Conservation (phyloP, 1,140 invertebrate species). For the Tyrophagus putrescentiae region DNA sequence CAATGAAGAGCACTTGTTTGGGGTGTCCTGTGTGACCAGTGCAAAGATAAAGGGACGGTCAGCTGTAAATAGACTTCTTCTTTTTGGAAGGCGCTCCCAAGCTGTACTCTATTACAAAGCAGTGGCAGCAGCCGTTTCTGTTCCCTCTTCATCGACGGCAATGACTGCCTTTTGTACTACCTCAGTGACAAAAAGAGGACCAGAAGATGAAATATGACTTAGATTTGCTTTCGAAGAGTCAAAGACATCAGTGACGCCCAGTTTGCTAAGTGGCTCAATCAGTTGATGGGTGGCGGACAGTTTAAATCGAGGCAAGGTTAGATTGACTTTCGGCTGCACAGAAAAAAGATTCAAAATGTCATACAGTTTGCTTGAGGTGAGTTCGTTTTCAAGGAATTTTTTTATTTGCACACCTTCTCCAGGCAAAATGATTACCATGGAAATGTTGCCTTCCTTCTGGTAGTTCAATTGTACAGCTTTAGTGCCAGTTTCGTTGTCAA, state of each 20-base stretch:
- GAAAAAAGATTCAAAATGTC: slow-evolving; percentile 19
- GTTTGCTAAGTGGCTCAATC: slow-evolving; percentile 43
- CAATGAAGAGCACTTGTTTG: neutral
- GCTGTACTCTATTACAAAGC: too few relatives aligned
- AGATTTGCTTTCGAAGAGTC: slow-evolving; percentile 38
- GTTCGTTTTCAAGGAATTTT: slow-evolving; percentile 26
- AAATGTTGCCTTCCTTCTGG: slow-evolving; percentile 34
- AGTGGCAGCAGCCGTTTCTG: slow-evolving; percentile 54
- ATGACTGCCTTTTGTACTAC: slow-evolving; percentile 66
- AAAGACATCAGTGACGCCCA: slow-evolving; percentile 58
- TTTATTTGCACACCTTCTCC: slow-evolving; percentile 24
- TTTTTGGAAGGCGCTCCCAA: too few relatives aligned
- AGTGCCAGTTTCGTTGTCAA: slow-evolving; percentile 1
- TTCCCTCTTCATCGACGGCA: slow-evolving; percentile 63
- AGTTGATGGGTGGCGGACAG: slow-evolving; percentile 50
- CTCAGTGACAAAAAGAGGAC: slow-evolving; percentile 41
- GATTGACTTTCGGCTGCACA: slow-evolving; percentile 37
- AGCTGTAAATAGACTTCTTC: too few relatives aligned
- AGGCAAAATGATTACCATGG: slow-evolving; percentile 34
- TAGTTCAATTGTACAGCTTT: slow-evolving; percentile 44
- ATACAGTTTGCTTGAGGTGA: slow-evolving; percentile 27
- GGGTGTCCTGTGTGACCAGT: neutral
- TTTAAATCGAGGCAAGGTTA: slow-evolving; percentile 58
- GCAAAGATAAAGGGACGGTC: slow-evolving; percentile 3
- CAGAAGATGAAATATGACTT: slow-evolving; percentile 39